Evolutionary conservation across 2,888 invertebrate species (phyloP), one percentile per base, ranked within the genome.

Genomic region (Rhyacophila evoluta): DNA sequence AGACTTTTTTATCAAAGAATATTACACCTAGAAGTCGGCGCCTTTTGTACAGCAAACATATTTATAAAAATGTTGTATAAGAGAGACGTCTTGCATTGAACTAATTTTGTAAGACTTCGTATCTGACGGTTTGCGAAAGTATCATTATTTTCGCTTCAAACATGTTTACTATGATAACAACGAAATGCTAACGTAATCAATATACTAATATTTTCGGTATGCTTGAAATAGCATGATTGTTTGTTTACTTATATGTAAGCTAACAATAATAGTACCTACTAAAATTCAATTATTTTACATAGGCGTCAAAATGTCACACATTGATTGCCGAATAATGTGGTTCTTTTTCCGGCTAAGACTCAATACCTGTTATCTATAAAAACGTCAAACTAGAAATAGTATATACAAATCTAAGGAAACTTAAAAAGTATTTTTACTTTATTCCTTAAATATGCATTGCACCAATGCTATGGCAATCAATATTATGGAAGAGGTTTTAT

Each of bases 51-150:
- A 15, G 3, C 8, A 38, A 6, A 25, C 6, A 19, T 55, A 10
- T 55, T 19, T 8, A 8, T 19, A 19, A 55, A 55, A 55, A 19
- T 55, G 25, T 8, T 69, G 69, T 69, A 33, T 69, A 29, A 4
- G 69, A 29, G 5, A 69, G 69, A 69, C 27, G 33, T 69, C 29
- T 33, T 29, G 29, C 69, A 28, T 69, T 69, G 69, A 69, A 69
- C 69, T 69, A 69, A 69, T 69, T n/a, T 69, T 69, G 29, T 69
- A 69, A 29, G 69, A 28, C 69, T 69, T 69, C 69, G 19, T 19
- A 55, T 12, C 55, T 10, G 55, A 55, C 55, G 55, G 15, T 55
- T 55, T 25, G 55, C 55, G 8, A n/a, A 19, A 25, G 55, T 25
- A 55, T 55, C 55, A 25, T 55, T 55, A 25, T 55, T 55, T 55